Evolutionary conservation across 2,888 invertebrate genomes (phyloP).

Genomic region (Dolichopus griseipennis): DNA sequence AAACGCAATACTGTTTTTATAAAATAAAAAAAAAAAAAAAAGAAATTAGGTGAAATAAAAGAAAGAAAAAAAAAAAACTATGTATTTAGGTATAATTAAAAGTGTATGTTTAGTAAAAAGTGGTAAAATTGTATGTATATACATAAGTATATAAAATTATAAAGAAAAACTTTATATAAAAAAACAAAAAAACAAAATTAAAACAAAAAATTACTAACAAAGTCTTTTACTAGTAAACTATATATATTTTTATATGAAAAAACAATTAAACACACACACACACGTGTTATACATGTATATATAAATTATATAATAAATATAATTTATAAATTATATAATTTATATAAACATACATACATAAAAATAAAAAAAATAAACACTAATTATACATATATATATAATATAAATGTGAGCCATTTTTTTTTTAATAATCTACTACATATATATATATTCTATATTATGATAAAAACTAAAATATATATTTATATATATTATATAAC

Average conservation of each 20-base stretch:
- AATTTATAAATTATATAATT: too few relatives aligned
- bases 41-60: slow-evolving; percentile 8
- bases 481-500: too few relatives aligned
- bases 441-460: too few relatives aligned
- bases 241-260: too few relatives aligned
- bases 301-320: too few relatives aligned
- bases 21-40: background rate
- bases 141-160: slow-evolving; percentile 19
- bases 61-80: slow-evolving; percentile 15
- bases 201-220: slow-evolving; percentile 25
- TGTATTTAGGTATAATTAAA: slow-evolving; percentile 30
- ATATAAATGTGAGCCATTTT: slow-evolving; percentile 8
- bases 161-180: slow-evolving; percentile 12
- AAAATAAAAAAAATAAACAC: too few relatives aligned
- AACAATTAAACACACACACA: background rate
- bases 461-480: too few relatives aligned
- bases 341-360: too few relatives aligned
- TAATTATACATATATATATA: slow-evolving; percentile 14
- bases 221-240: too few relatives aligned
- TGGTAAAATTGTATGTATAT: slow-evolving; percentile 14
- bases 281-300: too few relatives aligned
- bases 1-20: slow-evolving; percentile 3
- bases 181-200: slow-evolving; percentile 1
- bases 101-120: slow-evolving; percentile 24
- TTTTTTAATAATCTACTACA: too few relatives aligned